Evolutionary conservation across 2,888 invertebrate species (phyloP).

Genomic region (Aethes cnicana): DNA sequence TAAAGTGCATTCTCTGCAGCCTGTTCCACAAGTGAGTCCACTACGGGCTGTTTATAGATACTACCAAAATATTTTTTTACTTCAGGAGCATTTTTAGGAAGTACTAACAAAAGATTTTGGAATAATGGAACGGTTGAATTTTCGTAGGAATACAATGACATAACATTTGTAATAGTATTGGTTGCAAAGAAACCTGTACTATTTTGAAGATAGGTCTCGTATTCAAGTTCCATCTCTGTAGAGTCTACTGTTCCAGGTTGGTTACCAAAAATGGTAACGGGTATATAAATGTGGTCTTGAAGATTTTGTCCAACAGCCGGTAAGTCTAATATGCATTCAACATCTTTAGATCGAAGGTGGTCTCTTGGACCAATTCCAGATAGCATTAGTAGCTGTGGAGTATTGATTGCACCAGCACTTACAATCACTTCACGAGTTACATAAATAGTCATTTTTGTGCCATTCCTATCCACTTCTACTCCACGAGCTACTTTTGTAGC

Average conservation of each 20-base stretch:
- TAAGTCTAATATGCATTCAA: slow-evolving; percentile 58
- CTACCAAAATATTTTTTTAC: slow-evolving; percentile 48
- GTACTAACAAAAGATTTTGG: slow-evolving; percentile 45
- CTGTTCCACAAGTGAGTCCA: slow-evolving; percentile 42
- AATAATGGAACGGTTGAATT: slow-evolving; percentile 54
- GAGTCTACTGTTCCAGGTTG: slow-evolving; percentile 45
- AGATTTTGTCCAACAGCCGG: slow-evolving; percentile 77
- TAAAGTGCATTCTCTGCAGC: slow-evolving; percentile 54
- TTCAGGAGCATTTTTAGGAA: slow-evolving; percentile 58
- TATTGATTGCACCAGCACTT: slow-evolving; percentile 60
- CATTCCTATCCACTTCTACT: slow-evolving; percentile 54
- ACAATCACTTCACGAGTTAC: slow-evolving; percentile 62
- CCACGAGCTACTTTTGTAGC: slow-evolving; percentile 57
- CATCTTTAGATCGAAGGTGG: slow-evolving; percentile 52
- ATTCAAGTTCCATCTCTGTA: slow-evolving; percentile 45
- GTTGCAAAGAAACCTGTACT: slow-evolving; percentile 75
- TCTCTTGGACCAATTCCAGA: slow-evolving; percentile 75
- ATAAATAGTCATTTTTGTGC: slow-evolving; percentile 39
- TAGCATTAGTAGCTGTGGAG: slow-evolving; percentile 63
- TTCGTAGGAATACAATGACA: slow-evolving; percentile 80
- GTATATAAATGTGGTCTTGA: slow-evolving; percentile 75
- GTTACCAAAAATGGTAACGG: slow-evolving; percentile 56
- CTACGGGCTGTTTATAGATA: slow-evolving; percentile 44
- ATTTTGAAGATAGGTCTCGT: slow-evolving; percentile 72
- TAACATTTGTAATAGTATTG: slow-evolving; percentile 81